Base-by-base conservation (phyloP, 2,797 vertebrate genomes). In the Etheostoma perlongum region DNA sequence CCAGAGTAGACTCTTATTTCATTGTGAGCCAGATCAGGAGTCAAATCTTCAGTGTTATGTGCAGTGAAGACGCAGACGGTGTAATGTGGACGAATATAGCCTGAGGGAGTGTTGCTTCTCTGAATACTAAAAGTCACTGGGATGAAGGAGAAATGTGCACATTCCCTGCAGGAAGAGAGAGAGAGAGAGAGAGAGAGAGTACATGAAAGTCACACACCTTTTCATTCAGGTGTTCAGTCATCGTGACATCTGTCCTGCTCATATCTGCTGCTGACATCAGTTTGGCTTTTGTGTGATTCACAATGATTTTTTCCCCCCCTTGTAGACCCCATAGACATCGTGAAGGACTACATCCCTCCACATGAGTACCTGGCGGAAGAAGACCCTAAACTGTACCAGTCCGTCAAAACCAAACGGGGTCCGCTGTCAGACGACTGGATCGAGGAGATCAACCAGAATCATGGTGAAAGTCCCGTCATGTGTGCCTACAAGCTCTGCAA, bases 401-500 rank as follows among this genome's bases (percentile, higher is more conserved):
- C 98, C 0, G 10, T 89, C 72, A 99, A 98, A 91, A 99, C 98
- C 18, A 96, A 94, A 74, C 95, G 98, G 65, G 98, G 98, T 0
- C 98, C 98, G 0, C 94, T 99, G 80, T 93, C 95, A 0, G 98
- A 99, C 69, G 96, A 97, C 87, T 99, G 98, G 98, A 97, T 99
- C 23, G 93, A 96, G 75, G 97, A 98, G 86, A 95, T 96, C 89
- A 96, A 93, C 93, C 94, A 88, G 88, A 94, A 91, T 60, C 92
- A 91, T 0, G 94, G 93, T 2, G 91, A 89, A 67, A 92, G 86
- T 66, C 96, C 97, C 0, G 93, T 99, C 89, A 99, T 99, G 98
- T 99, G 98, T 16, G 98, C 98, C 84, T 99, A 99, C 90, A 99
- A 99, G 91, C 96, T 99, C 54, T 99, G 98, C 90, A 99, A 99